These are phyloP conservation scores for Trogon surrucura DNA, from an alignment of 2,113 vertebrate species.

Conservation along the genomic window DNA sequence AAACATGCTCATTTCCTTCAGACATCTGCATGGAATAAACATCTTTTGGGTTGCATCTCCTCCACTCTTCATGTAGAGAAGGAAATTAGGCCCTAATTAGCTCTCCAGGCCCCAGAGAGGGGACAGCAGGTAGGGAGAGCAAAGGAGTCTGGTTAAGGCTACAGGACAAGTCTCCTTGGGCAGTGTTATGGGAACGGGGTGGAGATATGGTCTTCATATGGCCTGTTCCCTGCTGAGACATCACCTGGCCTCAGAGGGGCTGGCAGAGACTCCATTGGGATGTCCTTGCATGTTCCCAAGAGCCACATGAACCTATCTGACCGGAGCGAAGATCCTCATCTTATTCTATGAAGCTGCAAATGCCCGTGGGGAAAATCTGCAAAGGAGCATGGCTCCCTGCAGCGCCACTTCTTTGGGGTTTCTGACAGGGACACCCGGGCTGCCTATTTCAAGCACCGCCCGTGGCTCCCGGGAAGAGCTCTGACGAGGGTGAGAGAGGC, in stretches of 20 bases:
- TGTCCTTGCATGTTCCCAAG: neutral
- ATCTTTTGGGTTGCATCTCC: neutral
- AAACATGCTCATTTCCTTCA: neutral
- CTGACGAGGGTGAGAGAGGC: neutral
- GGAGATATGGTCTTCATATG: accelerated
- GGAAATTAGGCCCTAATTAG: neutral
- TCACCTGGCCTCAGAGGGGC: neutral
- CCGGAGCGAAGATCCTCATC: neutral
- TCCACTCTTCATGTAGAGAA: neutral
- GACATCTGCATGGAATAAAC: neutral
- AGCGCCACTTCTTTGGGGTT: neutral
- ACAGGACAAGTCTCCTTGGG: neutral
- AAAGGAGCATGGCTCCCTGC: neutral
- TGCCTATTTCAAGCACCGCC: neutral
- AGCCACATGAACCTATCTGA: neutral
- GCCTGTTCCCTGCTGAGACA: neutral
- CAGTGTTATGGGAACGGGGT: neutral
- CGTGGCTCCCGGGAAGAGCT: neutral
- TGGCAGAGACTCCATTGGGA: neutral
- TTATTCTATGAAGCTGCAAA: neutral
- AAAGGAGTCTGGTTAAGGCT: neutral
- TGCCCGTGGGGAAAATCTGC: neutral
- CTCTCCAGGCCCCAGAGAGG: neutral
- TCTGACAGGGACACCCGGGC: accelerated
- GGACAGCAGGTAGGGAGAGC: neutral